Conservation (phyloP, 2,113 vertebrate species). For the Syngnathus floridae region DNA sequence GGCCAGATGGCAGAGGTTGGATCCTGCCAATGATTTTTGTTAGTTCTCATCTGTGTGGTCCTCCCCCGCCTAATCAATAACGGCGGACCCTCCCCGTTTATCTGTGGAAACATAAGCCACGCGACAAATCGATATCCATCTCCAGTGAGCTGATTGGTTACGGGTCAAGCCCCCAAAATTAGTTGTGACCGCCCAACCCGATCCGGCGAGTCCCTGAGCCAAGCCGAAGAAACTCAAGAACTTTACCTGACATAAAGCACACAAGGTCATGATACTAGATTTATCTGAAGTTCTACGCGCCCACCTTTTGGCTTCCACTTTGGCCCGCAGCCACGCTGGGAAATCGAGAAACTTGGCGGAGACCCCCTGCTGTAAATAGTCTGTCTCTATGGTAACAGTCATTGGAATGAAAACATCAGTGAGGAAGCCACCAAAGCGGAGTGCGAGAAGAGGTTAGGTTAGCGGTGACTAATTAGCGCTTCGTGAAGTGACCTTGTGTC, state of each 20-base stretch:
- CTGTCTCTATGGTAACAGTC: not conserved
- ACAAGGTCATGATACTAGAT: not conserved
- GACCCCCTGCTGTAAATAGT: not conserved
- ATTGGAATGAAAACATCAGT: not conserved
- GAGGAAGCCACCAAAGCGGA: not conserved
- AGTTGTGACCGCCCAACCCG: not conserved
- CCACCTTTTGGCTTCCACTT: not conserved
- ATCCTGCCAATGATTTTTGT: conserved; percentile 15
- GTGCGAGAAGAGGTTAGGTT: not conserved
- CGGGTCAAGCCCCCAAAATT: conserved; percentile 22
- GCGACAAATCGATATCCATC: conserved; percentile 49
- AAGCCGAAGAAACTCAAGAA: not conserved
- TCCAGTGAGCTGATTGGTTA: conserved; percentile 25
- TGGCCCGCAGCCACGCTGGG: not conserved
- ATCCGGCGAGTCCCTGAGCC: not conserved
- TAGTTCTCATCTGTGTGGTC: conserved; percentile 13
- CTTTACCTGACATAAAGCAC: not conserved
- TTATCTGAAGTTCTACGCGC: not conserved
- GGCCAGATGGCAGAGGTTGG: not conserved
- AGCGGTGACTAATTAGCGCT: conserved; percentile 20
- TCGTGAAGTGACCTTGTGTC: conserved; percentile 4
- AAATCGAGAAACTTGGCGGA: not conserved
- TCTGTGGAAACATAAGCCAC: conserved; percentile 45
- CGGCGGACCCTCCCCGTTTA: conserved; percentile 23
- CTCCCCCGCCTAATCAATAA: conserved; percentile 45